phyloP scores from a whole-genome alignment of 2,888 invertebrate species.

The Danaus chrysippus region DNA sequence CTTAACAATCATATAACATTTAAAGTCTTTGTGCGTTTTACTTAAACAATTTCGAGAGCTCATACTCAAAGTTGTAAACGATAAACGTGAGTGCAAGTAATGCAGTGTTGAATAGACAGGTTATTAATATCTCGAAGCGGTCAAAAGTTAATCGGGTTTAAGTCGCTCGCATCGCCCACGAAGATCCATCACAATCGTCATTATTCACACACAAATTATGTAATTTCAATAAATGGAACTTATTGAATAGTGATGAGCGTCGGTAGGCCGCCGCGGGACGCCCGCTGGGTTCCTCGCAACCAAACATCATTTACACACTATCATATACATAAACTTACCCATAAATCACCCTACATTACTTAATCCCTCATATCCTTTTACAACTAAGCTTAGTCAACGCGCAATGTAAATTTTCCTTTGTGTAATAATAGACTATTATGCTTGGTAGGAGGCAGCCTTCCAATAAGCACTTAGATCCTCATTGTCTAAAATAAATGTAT shows the following conservation, averaged over 20 bases:
- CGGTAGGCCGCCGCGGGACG: constrained; percentile 67
- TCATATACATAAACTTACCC: constrained; percentile 29
- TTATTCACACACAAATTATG: constrained; percentile 80
- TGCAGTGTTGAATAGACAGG: constrained; percentile 55
- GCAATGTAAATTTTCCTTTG: constrained; percentile 38
- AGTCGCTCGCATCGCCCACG: constrained; percentile 77
- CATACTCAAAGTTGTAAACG: constrained; percentile 23
- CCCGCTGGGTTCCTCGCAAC: constrained; percentile 53
- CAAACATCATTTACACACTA: constrained; percentile 38
- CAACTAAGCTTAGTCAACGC: constrained; percentile 5
- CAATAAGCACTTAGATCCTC: constrained; percentile 65
- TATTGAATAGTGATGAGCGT: constrained; percentile 79
- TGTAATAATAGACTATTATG: constrained; percentile 21
- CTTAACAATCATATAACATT: too few species aligned
- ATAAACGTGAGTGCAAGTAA: constrained; percentile 32
- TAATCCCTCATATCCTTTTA: not conserved
- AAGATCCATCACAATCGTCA: constrained; percentile 79
- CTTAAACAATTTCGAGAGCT: constrained; percentile 25
- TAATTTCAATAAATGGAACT: constrained; percentile 79
- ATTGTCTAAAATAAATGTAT: constrained; percentile 69
- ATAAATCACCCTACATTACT: constrained; percentile 39
- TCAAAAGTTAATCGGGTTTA: constrained; percentile 79
- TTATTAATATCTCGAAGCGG: constrained; percentile 73
- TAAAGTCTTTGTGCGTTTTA: too few species aligned
- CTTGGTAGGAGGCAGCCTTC: constrained; percentile 44